These are phyloP conservation scores for Allobates femoralis DNA, from an alignment of 2,797 vertebrate species.

Conservation along the genomic window DNA sequence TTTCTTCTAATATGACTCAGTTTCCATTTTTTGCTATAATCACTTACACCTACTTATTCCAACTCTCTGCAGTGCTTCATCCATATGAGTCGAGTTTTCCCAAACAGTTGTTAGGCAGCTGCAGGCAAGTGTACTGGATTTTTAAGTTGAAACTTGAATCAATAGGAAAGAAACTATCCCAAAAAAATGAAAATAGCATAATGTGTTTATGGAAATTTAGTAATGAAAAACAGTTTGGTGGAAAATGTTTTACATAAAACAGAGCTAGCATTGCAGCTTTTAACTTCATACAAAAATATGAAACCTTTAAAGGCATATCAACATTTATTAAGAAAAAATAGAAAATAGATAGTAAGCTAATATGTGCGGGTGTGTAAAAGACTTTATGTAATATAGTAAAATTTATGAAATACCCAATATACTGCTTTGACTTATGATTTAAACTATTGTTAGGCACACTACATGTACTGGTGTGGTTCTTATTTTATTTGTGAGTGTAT, in stretches of 20 bases:
- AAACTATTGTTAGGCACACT: too few relatives aligned
- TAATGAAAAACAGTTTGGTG: conserved; percentile 50
- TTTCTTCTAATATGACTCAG: conserved; percentile 43
- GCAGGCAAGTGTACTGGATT: conserved; percentile 44
- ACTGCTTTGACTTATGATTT: neutral
- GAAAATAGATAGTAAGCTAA: neutral
- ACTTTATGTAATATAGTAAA: neutral
- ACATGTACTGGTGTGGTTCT: too few relatives aligned
- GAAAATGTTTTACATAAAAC: conserved; percentile 31
- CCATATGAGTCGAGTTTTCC: conserved; percentile 58
- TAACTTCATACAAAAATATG: neutral
- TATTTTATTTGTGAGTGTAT: too few relatives aligned
- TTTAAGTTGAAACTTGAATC: conserved; percentile 41
- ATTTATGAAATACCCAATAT: neutral
- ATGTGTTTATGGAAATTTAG: conserved; percentile 27
- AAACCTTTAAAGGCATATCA: neutral
- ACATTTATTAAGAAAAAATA: too few relatives aligned
- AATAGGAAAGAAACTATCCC: conserved; percentile 19
- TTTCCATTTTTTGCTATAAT: conserved; percentile 35
- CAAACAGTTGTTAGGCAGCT: conserved; percentile 62
- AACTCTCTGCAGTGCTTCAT: conserved; percentile 47
- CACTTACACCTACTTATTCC: conserved; percentile 39
- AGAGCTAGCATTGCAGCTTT: neutral
- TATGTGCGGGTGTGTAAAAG: neutral
- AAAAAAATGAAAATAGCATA: conserved; percentile 7